phyloP scores from a whole-genome alignment of 2,113 vertebrate species.

The Lipophrys pholis region DNA sequence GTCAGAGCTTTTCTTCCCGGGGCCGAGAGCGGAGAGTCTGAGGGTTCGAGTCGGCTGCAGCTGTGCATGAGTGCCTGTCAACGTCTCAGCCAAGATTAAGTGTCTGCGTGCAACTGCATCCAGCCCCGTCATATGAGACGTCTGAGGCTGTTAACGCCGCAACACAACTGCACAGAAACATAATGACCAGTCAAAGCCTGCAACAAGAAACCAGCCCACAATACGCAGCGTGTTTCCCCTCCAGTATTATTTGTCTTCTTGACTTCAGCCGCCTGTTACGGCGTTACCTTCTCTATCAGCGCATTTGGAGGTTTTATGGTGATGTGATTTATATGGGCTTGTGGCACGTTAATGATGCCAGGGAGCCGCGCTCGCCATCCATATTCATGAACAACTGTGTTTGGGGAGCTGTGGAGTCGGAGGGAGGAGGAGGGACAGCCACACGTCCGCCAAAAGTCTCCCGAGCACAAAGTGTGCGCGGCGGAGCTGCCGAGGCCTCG shows the following conservation, averaged over 20 bases:
- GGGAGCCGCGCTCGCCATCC: conserved; percentile 78
- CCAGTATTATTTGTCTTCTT: conserved; percentile 60
- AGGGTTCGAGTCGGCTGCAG: conserved; percentile 37
- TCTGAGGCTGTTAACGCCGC: conserved; percentile 47
- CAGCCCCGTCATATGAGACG: conserved; percentile 42
- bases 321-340: conserved; percentile 84
- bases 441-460: conserved; percentile 77
- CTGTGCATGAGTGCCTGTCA: conserved; percentile 59
- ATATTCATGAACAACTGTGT: conserved; percentile 89
- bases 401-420: conserved; percentile 65
- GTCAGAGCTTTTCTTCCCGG: conserved; percentile 14
- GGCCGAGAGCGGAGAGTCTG: conserved; percentile 17
- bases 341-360: conserved; percentile 84
- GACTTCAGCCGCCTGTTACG: conserved; percentile 62
- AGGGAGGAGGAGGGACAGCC: conserved; percentile 52
- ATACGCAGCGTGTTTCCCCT: conserved; percentile 31
- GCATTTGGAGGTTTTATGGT: conserved; percentile 83
- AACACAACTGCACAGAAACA: conserved; percentile 37
- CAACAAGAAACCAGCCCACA: conserved; percentile 31
- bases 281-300: conserved; percentile 73
- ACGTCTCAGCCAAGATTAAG: conserved; percentile 55
- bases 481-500: conserved; percentile 60
- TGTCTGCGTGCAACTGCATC: conserved; percentile 37
- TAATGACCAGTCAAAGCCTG: conserved; percentile 42
- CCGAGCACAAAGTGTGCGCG: conserved; percentile 67